Evolutionary conservation across 1,140 invertebrate genomes (phyloP).

Genomic region (Sitobion miscanthi): DNA sequence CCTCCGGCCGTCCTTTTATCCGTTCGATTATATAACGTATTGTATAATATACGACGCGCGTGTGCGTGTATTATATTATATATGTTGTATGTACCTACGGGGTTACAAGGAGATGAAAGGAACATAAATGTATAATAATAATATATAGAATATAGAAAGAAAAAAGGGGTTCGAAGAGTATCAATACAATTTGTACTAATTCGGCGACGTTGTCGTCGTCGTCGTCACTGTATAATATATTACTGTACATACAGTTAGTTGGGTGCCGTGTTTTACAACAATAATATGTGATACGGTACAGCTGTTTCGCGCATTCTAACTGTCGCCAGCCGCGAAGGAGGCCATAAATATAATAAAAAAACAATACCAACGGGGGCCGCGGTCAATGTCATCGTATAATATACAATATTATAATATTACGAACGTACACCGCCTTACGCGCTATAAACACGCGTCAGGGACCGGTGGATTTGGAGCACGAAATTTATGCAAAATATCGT

Average conservation of each 20-base stretch:
- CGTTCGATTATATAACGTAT: not conserved
- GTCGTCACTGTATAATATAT: not conserved
- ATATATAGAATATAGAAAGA: not conserved
- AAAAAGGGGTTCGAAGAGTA: constrained; percentile 50
- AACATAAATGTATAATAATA: not conserved
- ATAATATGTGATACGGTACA: constrained; percentile 7
- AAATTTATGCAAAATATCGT: constrained; percentile 46
- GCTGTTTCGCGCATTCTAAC: constrained; percentile 35
- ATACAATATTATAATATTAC: not conserved
- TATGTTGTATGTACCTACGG: not conserved
- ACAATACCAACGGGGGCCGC: not conserved
- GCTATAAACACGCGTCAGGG: not conserved
- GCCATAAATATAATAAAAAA: constrained; percentile 12
- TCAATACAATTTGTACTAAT: constrained; percentile 52
- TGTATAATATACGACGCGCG: not conserved
- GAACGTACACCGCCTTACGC: not conserved
- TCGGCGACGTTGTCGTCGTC: not conserved
- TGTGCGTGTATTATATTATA: not conserved
- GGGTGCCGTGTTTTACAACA: not conserved
- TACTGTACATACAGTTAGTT: not conserved
- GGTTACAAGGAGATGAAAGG: not conserved
- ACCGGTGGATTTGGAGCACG: not conserved
- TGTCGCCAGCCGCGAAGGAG: not conserved
- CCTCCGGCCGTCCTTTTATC: constrained; percentile 20
- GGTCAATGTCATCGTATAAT: not conserved